These are phyloP conservation scores for Scleropages formosus DNA, from an alignment of 2,797 vertebrate genomes.

Conservation along the genomic window DNA sequence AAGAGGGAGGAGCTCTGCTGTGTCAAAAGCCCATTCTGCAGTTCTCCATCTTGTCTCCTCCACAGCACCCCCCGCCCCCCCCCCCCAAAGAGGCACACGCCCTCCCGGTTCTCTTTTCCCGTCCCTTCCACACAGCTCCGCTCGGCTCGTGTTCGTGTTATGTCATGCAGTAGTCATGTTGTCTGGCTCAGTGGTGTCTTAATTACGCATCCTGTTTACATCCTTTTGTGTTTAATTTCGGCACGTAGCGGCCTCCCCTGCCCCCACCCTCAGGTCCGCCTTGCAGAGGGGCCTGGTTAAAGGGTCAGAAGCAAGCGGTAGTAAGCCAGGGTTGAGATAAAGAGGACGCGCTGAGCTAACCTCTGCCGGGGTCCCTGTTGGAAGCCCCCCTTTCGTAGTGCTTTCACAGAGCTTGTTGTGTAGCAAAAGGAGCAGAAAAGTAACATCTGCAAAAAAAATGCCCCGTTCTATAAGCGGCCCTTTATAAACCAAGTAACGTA, in stretches of 20 bases:
- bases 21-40: slow-evolving; percentile 13
- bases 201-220: slow-evolving; percentile 82
- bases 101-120: background rate
- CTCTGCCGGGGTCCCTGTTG: background rate
- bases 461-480: no score
- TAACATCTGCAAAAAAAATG: no score
- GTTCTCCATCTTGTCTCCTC: slow-evolving; percentile 38
- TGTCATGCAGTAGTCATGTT: slow-evolving; percentile 63
- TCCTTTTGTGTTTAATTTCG: slow-evolving; percentile 76
- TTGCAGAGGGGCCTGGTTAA: slow-evolving; percentile 55
- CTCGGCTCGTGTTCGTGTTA: slow-evolving; percentile 42
- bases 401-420: no score
- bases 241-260: slow-evolving; percentile 55
- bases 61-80: slow-evolving; percentile 27
- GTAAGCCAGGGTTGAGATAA: background rate
- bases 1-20: background rate
- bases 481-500: no score
- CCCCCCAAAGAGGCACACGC: background rate
- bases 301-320: background rate
- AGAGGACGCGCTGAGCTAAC: background rate
- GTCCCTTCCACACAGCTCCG: slow-evolving; percentile 30
- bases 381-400: background rate
- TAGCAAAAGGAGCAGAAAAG: no score
- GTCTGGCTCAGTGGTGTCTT: slow-evolving; percentile 68
- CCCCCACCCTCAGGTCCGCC: slow-evolving; percentile 46